Conservation (phyloP, 2,888 invertebrate genomes). For the Seladonia tumulorum region DNA sequence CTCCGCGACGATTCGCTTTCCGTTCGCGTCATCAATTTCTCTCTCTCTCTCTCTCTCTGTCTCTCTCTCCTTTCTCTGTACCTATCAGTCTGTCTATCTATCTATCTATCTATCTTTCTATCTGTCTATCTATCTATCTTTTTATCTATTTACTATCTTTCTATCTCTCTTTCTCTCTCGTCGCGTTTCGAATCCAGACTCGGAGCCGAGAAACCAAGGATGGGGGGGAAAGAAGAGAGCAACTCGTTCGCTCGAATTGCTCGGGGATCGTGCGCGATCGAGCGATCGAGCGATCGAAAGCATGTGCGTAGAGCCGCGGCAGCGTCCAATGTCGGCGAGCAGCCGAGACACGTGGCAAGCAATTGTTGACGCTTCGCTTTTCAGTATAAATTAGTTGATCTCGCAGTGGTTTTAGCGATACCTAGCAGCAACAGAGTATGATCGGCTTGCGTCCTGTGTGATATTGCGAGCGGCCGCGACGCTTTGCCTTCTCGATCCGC, state of each 20-base stretch:
- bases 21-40: conserved; percentile 4
- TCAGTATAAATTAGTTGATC: conserved; percentile 30
- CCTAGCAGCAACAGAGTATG: conserved; percentile 17
- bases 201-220: background rate
- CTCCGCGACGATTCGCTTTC: background rate
- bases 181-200: background rate
- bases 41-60: background rate
- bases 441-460: conserved; percentile 28
- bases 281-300: background rate
- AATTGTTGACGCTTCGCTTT: conserved; percentile 25
- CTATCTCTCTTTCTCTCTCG: background rate
- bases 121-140: background rate
- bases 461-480: conserved; percentile 29
- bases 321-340: background rate
- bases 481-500: conserved; percentile 17
- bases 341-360: background rate
- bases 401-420: conserved; percentile 26
- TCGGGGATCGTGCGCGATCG: background rate
- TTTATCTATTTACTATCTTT: background rate
- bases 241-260: background rate
- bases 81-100: background rate
- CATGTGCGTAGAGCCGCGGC: background rate
- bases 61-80: background rate
- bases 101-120: background rate
- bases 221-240: background rate